phyloP scores from a whole-genome alignment of 2,797 vertebrate genomes.

The Macroramphosus scolopax region DNA sequence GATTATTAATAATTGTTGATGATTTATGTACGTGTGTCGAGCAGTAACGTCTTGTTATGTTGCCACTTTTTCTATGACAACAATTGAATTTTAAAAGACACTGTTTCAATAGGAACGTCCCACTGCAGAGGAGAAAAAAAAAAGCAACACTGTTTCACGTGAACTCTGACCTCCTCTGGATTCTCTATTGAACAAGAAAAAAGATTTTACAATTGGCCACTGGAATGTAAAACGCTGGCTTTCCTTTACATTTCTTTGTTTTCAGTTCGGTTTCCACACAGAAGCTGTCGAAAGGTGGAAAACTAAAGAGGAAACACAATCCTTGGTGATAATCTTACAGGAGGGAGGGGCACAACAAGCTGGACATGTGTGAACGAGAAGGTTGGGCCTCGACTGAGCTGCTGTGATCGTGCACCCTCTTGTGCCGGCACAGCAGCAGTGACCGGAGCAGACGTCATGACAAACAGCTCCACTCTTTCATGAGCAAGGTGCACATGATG shows the following conservation, averaged over 20 bases:
- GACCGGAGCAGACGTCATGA: slow-evolving; percentile 55
- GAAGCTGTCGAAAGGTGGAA: not conserved
- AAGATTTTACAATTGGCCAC: slow-evolving; percentile 53
- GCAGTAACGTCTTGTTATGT: slow-evolving; percentile 66
- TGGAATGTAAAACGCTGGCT: slow-evolving; percentile 70
- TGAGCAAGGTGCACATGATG: slow-evolving; percentile 14
- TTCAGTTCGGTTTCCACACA: slow-evolving; percentile 23
- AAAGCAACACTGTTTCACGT: slow-evolving; percentile 21
- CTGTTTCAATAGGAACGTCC: slow-evolving; percentile 36
- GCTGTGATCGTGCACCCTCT: slow-evolving; percentile 46
- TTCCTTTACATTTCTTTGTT: slow-evolving; percentile 36
- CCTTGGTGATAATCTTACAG: slow-evolving; percentile 30
- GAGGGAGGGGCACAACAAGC: slow-evolving; percentile 9
- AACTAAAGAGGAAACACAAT: slow-evolving; percentile 13
- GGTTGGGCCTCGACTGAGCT: slow-evolving; percentile 61
- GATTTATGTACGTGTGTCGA: slow-evolving; percentile 59
- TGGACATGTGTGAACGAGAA: slow-evolving; percentile 10
- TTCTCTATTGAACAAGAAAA: slow-evolving; percentile 19
- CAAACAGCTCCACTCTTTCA: slow-evolving; percentile 48
- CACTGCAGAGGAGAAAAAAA: slow-evolving; percentile 9
- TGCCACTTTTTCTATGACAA: slow-evolving; percentile 55
- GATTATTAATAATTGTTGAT: slow-evolving; percentile 75
- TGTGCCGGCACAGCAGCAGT: slow-evolving; percentile 55
- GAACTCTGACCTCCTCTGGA: slow-evolving; percentile 63
- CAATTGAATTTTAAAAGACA: slow-evolving; percentile 52